phyloP scores from a whole-genome alignment of 2,113 vertebrate species.

The Hippotragus niger region DNA sequence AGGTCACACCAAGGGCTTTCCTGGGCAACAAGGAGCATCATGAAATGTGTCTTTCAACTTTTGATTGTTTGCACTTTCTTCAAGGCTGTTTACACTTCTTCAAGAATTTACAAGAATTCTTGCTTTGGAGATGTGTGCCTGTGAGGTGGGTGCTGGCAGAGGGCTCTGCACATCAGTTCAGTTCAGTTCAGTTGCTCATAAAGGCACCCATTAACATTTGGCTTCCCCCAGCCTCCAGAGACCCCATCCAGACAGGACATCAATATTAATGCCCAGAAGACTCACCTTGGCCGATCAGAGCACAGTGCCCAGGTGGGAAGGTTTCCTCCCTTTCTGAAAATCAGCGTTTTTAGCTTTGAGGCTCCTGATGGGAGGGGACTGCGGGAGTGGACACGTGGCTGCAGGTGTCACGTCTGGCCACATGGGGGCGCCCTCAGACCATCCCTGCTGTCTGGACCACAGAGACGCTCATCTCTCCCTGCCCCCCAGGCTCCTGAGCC shows the following conservation, averaged over 20 bases:
- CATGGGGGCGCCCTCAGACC: background rate
- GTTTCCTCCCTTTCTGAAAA: background rate
- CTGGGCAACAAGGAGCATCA: background rate
- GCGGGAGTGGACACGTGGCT: rapidly evolving
- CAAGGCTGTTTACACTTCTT: background rate
- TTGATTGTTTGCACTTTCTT: background rate
- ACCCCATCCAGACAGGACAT: background rate
- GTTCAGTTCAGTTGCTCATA: too few relatives aligned
- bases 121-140: background rate
- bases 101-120: background rate
- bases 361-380: rapidly evolving
- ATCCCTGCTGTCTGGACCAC: background rate
- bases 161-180: background rate
- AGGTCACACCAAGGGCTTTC: background rate
- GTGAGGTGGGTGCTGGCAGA: background rate
- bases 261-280: background rate
- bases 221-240: background rate
- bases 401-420: background rate
- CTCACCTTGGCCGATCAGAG: background rate
- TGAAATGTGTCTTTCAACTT: background rate
- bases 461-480: rapidly evolving
- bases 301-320: rapidly evolving
- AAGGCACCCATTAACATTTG: background rate
- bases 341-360: background rate
- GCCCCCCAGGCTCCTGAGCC: rapidly evolving